phyloP scores from a whole-genome alignment of 1,140 invertebrate genomes.

The Lepidotrigona ventralis region DNA sequence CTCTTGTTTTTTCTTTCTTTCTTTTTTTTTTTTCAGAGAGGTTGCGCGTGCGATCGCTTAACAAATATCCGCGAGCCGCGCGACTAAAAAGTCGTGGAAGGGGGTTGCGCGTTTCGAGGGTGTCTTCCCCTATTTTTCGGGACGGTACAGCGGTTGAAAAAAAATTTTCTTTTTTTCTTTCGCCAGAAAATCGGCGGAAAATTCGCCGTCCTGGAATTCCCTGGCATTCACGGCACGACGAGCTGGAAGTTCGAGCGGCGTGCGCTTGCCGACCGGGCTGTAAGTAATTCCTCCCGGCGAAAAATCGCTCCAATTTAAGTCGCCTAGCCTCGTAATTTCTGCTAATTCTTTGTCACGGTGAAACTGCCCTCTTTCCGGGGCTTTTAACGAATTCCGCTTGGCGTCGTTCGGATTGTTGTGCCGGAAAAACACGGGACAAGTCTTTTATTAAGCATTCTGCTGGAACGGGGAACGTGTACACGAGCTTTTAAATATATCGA shows the following conservation, averaged over 20 bases:
- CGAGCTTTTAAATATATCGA: background rate
- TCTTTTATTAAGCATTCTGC: background rate
- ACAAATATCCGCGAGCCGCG: constrained; percentile 54
- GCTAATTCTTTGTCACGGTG: constrained; percentile 17
- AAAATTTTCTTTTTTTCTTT: background rate
- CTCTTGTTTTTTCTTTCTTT: background rate
- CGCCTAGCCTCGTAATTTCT: background rate
- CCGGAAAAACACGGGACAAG: background rate
- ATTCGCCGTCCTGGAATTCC: constrained; percentile 11
- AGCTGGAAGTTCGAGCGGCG: constrained; percentile 20
- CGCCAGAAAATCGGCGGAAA: background rate
- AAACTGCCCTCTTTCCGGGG: background rate
- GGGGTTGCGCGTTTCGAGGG: constrained; percentile 34
- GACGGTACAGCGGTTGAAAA: constrained; percentile 14
- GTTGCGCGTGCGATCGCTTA: constrained; percentile 41
- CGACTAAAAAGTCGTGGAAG: constrained; percentile 5
- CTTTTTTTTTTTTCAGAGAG: background rate
- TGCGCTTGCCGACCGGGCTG: background rate
- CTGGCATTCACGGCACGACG: constrained; percentile 21
- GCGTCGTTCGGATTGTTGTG: too few species aligned
- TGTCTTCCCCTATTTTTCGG: background rate
- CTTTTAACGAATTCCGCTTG: too few species aligned
- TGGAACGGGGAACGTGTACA: background rate
- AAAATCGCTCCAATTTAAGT: constrained; percentile 38
- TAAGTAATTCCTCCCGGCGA: constrained; percentile 24